phyloP scores from a whole-genome alignment of 2,113 vertebrate genomes.

The Chamaea fasciata region DNA sequence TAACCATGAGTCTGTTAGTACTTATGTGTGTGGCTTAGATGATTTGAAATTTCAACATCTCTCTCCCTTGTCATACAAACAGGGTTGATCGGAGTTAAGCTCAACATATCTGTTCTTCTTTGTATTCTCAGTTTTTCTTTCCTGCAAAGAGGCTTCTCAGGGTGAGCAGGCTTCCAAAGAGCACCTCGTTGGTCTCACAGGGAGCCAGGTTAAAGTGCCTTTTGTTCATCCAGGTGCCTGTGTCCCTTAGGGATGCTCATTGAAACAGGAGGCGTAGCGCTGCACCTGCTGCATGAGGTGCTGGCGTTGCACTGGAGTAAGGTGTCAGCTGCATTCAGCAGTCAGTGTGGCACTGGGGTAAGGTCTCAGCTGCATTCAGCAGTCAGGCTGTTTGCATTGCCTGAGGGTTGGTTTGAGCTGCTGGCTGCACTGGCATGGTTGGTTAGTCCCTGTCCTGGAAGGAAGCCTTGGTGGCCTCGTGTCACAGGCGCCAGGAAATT shows the following conservation, averaged over 20 bases:
- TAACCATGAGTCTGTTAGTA: not conserved
- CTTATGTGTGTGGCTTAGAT: not conserved
- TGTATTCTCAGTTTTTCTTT: not conserved
- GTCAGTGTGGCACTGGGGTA: not conserved
- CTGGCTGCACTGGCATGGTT: not conserved
- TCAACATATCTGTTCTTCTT: not conserved
- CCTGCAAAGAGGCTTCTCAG: not conserved
- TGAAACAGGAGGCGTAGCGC: not conserved
- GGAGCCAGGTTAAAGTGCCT: not conserved
- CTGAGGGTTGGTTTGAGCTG: not conserved
- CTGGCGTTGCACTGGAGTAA: not conserved
- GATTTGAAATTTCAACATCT: not conserved
- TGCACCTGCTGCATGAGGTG: not conserved
- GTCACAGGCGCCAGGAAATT: not conserved
- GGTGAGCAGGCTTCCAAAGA: not conserved
- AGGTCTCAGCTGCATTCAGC: not conserved
- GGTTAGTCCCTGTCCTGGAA: not conserved
- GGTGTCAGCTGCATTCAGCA: not conserved
- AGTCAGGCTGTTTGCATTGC: not conserved
- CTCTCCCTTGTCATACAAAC: not conserved
- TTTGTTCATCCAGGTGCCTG: not conserved
- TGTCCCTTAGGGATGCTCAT: not conserved
- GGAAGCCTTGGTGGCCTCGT: not conserved
- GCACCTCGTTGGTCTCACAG: not conserved
- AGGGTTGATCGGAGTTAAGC: not conserved